Evolutionary conservation across 35 echinoderm and acorn worm species (phyloP), one percentile per base, ranked within the genome.

Genomic region (Apostichopus japonicus): DNA sequence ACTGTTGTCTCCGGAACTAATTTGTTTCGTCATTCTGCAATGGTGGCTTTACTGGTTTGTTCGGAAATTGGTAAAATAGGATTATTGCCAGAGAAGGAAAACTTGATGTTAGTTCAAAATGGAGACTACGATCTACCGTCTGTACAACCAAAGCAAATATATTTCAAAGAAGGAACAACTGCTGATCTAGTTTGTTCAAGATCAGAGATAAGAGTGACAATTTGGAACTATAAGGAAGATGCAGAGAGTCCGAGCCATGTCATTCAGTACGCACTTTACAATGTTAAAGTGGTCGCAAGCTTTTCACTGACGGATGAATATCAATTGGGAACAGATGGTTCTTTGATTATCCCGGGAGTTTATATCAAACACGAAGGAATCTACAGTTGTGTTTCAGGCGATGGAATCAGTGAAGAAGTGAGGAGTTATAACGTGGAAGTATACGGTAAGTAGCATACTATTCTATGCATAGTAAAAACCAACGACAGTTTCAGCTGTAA

Each of bases 1-100:
- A 84, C n/a, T 57, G 57, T 6, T 15, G 16, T n/a, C 17, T 75
- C 17, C 17, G 71, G 14, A 19, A 75, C 71, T 23, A 75, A 75
- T 21, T 19, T 75, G 21, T 75, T 75, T 23, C 71, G 17, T 19
- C 17, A 75, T 21, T 84, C 81, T 6, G 17, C 81, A 55, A 6
- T 84, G 23, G 54, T 84, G 9, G 53, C 55, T 15, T 57, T 84
- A 17, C 53, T 84, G 17, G 81, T 84, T 5, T 84, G 81, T 84
- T 57, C 16, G 21, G 53, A 22, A 84, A 58, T 8, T 14, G 16
- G 24, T 57, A 17, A 24, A 17, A 5, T 17, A 8, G 17, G 19
- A 23, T 23, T 84, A 14, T 24, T 84, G 9, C 4, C 5, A 21
- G 17, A 84, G 22, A 58, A 24, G 4, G 81, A 84, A 55, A 19